These are phyloP conservation scores for Ephydatia muelleri DNA, from an alignment of 37 sponge, comb jelly and placozoan genomes.

Conservation along the genomic window DNA sequence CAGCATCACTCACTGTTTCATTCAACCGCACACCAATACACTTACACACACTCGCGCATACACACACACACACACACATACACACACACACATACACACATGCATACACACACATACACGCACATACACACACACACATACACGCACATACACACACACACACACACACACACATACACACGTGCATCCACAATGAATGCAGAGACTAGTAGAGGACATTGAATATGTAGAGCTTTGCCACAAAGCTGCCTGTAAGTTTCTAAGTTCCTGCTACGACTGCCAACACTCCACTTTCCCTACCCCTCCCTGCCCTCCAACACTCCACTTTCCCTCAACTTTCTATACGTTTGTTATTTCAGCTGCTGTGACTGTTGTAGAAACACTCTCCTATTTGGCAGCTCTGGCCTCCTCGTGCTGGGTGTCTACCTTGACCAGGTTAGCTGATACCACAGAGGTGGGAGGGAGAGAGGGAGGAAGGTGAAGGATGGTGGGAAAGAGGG, in stretches of 20 bases:
- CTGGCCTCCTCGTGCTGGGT: constrained; percentile 63
- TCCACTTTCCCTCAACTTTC: background rate
- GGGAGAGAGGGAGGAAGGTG: too few relatives aligned
- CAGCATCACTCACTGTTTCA: background rate
- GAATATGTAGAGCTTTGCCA: constrained; percentile 87
- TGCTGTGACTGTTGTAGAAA: constrained; percentile 35
- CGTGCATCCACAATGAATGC: background rate
- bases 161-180: too few relatives aligned
- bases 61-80: background rate
- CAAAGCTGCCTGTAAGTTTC: constrained; percentile 78
- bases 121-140: background rate
- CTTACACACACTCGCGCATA: too few relatives aligned
- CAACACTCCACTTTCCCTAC: background rate
- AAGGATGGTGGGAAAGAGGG: too few relatives aligned
- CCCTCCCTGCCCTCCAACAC: constrained; percentile 5
- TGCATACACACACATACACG: background rate
- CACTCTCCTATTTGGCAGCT: constrained; percentile 77
- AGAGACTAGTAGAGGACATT: constrained; percentile 90
- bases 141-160: constrained; percentile 8
- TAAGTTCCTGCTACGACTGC: background rate
- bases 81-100: background rate
- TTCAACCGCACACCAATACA: too few relatives aligned
- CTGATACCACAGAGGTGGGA: too few relatives aligned
- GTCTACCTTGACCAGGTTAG: constrained; percentile 74
- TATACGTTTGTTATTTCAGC: constrained; percentile 5